Percentiles rank a stretch among this genome's conserved stretches.
Evolutionary conservation across 2,888 invertebrate genomes (phyloP).

Genomic region (Hoplodrina blanda): DNA sequence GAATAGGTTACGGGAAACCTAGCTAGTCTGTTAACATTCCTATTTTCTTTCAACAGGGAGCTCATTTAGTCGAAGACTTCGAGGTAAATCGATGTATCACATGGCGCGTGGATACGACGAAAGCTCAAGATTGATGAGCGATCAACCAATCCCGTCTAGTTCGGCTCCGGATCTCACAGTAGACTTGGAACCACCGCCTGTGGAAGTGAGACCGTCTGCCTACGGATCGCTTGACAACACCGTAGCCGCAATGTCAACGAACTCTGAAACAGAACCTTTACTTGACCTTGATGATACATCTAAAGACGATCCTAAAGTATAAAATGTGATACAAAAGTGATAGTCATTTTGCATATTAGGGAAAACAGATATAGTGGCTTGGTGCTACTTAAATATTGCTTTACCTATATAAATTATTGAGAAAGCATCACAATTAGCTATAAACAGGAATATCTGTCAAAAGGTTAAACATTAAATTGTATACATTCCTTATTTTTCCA

Average conservation of each 20-base stretch:
- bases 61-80: slow-evolving; percentile 94
- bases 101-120: slow-evolving; percentile 93
- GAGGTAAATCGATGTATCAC: slow-evolving; percentile 94
- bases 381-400: slow-evolving; percentile 45
- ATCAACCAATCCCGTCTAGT: slow-evolving; percentile 76
- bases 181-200: slow-evolving; percentile 74
- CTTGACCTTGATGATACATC: slow-evolving; percentile 66
- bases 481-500: slow-evolving; percentile 60
- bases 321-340: slow-evolving; percentile 54
- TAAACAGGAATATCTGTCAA: slow-evolving; percentile 34
- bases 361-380: slow-evolving; percentile 50
- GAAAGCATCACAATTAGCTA: slow-evolving; percentile 50
- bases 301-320: slow-evolving; percentile 75
- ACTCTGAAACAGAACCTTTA: slow-evolving; percentile 81
- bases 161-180: slow-evolving; percentile 81
- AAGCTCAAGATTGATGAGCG: slow-evolving; percentile 85
- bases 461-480: slow-evolving; percentile 40
- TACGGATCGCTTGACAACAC: slow-evolving; percentile 85
- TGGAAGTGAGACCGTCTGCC: slow-evolving; percentile 78
- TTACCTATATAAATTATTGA: slow-evolving; percentile 1
- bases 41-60: slow-evolving; percentile 89
- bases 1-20: no score
- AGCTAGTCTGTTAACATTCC: no score
- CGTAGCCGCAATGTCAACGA: slow-evolving; percentile 68
- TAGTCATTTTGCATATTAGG: slow-evolving; percentile 42